Base-by-base conservation (phyloP, 2,113 vertebrate species). In the Mugil cephalus region DNA sequence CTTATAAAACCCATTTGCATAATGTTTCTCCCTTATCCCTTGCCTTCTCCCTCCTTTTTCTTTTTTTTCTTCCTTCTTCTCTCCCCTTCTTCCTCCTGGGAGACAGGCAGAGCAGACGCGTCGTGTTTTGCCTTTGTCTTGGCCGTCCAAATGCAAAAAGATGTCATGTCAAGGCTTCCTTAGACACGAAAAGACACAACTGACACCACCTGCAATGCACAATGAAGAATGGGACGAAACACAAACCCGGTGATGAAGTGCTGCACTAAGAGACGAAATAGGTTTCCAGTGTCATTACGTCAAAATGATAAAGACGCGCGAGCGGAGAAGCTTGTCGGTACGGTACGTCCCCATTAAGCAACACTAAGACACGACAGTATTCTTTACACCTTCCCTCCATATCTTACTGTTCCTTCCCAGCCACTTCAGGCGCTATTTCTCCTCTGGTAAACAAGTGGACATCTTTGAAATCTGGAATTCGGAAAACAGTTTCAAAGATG, bases 1-100 rank as follows among this genome's bases (percentile, higher is more conserved):
- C 91, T 92, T 93, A 89, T 89, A 88, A 90, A 91, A 88, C 0
- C 62, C 84, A 94, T 93, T 94, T 93, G 90, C 92, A 94, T 93
- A 92, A 85, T 74, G 78, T 84, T 85, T 85, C 79, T 88, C 79
- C 87, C 69, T 83, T 83, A 75, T 78, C 80, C 85, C 68, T 79
- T 30, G 47, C 64, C 74, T 67, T 83, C 45, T 47, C 53, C 42
- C 51, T 39, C 8, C 0, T 45, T 43, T 60, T 84, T 38, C 80
- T 61, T 59, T 64, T 73, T 46, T 66, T 14, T n/a, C 39, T 0
- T n/a, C 45, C 17, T 46, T 21, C 18, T n/a, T n/a, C 24, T 30
- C 24, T 30, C 24, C 24, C 24, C 43, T 45, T 14, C 71, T 35
- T 55, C 69, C 60, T 77, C 78, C 46, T 60, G 61, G 68, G 87